Evolutionary conservation across 2,113 vertebrate genomes (phyloP).

Genomic region (Terrapene triunguis): DNA sequence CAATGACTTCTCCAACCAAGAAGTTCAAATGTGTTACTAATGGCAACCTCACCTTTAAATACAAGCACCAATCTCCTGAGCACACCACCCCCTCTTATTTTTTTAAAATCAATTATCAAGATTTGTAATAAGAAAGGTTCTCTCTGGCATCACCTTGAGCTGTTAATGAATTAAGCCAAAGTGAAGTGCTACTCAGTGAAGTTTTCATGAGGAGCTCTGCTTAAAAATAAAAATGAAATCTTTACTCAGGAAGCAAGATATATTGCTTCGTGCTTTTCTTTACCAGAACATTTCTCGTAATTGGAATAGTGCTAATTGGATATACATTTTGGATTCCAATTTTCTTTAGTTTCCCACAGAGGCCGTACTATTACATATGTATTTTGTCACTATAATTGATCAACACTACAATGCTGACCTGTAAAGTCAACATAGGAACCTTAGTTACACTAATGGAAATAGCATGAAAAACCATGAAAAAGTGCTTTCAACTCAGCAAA

Average conservation of each 20-base stretch:
- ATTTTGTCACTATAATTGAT: background rate
- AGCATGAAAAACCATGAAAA: background rate
- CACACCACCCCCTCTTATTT: background rate
- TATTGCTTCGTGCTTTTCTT: constrained; percentile 17
- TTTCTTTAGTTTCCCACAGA: constrained; percentile 10
- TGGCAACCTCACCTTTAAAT: constrained; percentile 48
- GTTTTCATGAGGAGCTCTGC: constrained; percentile 42
- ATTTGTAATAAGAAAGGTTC: constrained; percentile 37
- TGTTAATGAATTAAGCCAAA: constrained; percentile 59
- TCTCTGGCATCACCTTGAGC: constrained; percentile 53
- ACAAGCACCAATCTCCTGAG: background rate
- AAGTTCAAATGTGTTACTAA: constrained; percentile 36
- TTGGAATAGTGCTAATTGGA: constrained; percentile 31
- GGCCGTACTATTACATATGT: background rate
- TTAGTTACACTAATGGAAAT: background rate
- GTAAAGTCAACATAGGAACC: constrained; percentile 11
- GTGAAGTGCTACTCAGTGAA: constrained; percentile 11
- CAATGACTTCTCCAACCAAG: constrained; percentile 24
- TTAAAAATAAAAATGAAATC: constrained; percentile 58
- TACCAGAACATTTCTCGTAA: constrained; percentile 5
- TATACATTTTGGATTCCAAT: background rate
- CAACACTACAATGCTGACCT: constrained; percentile 17
- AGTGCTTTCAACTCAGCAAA: background rate
- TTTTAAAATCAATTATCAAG: constrained; percentile 49
- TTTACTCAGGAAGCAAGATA: constrained; percentile 34